Conservation (phyloP, 2,888 invertebrate genomes). For the Rhingia campestris region DNA sequence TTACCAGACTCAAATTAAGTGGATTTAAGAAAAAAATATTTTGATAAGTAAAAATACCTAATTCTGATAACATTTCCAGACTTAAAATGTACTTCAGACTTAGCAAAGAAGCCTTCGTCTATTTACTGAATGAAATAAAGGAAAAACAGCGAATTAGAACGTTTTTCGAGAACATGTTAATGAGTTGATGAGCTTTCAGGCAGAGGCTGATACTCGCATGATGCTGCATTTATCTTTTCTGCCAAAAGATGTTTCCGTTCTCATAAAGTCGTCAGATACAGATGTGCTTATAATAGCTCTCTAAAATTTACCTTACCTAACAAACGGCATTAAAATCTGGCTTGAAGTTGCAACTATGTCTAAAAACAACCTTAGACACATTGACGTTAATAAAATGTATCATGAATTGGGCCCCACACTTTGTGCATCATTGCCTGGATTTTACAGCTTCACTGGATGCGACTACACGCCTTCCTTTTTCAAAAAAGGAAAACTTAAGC, state of each 20-base stretch:
- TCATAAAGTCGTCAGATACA: no score
- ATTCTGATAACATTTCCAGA: no score
- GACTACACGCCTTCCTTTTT: background rate
- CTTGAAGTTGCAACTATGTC: background rate
- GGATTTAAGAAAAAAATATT: no score
- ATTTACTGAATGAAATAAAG: no score
- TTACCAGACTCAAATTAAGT: no score
- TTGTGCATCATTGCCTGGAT: background rate
- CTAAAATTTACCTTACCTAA: background rate
- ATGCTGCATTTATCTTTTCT: conserved; percentile 3
- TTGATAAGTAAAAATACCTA: no score
- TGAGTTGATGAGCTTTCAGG: no score
- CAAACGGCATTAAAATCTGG: background rate
- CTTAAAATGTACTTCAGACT: no score
- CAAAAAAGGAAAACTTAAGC: conserved; percentile 7
- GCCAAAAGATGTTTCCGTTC: no score
- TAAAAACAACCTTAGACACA: no score
- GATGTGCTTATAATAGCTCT: no score
- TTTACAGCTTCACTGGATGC: background rate
- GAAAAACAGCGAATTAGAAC: background rate
- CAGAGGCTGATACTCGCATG: conserved; percentile 8
- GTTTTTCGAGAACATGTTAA: background rate
- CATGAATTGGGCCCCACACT: background rate
- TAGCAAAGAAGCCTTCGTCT: no score
- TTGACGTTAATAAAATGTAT: background rate